phyloP scores from a whole-genome alignment of 2,797 vertebrate species.

The Esox lucius region DNA sequence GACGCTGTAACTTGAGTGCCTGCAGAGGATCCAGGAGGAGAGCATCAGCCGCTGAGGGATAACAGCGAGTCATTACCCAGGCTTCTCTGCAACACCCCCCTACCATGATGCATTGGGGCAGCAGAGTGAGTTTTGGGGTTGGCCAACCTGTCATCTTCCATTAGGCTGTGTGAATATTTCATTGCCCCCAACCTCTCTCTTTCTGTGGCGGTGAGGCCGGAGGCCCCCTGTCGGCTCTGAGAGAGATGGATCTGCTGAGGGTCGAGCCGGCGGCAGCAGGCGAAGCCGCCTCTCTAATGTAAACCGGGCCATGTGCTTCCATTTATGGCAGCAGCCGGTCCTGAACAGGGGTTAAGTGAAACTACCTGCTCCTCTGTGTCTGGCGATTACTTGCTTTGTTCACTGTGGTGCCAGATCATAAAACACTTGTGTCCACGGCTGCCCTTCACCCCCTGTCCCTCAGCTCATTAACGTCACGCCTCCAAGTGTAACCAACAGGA shows the following conservation, averaged over 20 bases:
- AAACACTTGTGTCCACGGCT: slow-evolving; percentile 71
- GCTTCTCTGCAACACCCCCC: slow-evolving; percentile 37
- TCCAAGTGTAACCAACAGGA: slow-evolving; percentile 66
- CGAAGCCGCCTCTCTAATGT: slow-evolving; percentile 44
- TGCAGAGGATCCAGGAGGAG: slow-evolving; percentile 12
- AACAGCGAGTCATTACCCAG: slow-evolving; percentile 32
- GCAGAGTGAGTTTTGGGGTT: slow-evolving; percentile 11
- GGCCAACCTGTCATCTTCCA: slow-evolving; percentile 15
- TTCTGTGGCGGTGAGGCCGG: slow-evolving; percentile 10
- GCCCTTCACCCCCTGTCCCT: slow-evolving; percentile 17
- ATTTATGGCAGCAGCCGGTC: slow-evolving; percentile 66
- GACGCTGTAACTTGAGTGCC: slow-evolving; percentile 42
- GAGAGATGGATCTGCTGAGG: slow-evolving; percentile 27
- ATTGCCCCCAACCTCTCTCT: slow-evolving; percentile 35
- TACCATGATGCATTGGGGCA: slow-evolving; percentile 23
- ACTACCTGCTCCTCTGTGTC: slow-evolving; percentile 77
- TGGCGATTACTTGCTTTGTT: slow-evolving; percentile 77
- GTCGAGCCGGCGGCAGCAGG: slow-evolving; percentile 9
- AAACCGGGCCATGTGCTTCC: slow-evolving; percentile 69
- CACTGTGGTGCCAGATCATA: slow-evolving; percentile 68
- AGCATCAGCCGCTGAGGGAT: slow-evolving; percentile 39
- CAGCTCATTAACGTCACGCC: slow-evolving; percentile 68
- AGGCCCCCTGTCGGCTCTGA: slow-evolving; percentile 10
- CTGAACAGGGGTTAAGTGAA: slow-evolving; percentile 75
- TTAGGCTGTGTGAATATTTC: slow-evolving; percentile 47